Evolutionary conservation across 2,113 vertebrate genomes (phyloP), one percentile per base, ranked within the genome.

Genomic region (Brachypteracias leptosomus): DNA sequence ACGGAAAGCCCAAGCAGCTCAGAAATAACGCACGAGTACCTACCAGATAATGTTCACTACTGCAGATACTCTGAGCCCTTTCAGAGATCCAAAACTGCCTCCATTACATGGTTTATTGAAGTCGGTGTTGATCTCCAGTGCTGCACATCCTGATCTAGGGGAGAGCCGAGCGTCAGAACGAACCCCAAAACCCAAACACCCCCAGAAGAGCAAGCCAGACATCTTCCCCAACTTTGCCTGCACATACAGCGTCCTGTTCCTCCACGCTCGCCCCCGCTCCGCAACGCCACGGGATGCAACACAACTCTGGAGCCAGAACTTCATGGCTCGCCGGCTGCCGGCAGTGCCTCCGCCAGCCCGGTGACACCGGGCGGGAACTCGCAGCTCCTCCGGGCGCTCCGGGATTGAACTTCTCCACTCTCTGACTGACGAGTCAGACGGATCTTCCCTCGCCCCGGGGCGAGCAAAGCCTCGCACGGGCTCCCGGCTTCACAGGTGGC

Each of bases 71-170:
- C 44, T 22, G 75, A 88, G 79, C 51, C 71, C 67, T 89, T 70
- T 65, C 72, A 75, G 88, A 75, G 65, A 79, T 70, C 40, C 90
- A 86, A 73, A 52, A 80, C 44, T n/a, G 87, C 82, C 91, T 92
- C 88, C 93, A 89, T 83, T 71, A 80, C 29, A 66, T 8, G 81
- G 33, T 85, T 90, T 90, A 70, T 2, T 22, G 85, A 68, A 55
- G 71, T 13, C 61, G 29, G 46, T 82, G 72, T 9, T 12, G 74
- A 38, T 67, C 90, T 91, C 85, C 92, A 85, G 90, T 16, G 91
- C 82, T 33, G 91, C 81, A 68, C 89, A 89, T 95, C 82, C 89
- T 91, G 81, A 57, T 73, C 75, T 13, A 72, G 38, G 63, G 85
- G 71, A 91, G 31, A 90, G 88, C 59, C 29, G 55, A 90, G 62